Base-by-base conservation (phyloP, 1,140 invertebrate species). In the Rhynchophorus ferrugineus region DNA sequence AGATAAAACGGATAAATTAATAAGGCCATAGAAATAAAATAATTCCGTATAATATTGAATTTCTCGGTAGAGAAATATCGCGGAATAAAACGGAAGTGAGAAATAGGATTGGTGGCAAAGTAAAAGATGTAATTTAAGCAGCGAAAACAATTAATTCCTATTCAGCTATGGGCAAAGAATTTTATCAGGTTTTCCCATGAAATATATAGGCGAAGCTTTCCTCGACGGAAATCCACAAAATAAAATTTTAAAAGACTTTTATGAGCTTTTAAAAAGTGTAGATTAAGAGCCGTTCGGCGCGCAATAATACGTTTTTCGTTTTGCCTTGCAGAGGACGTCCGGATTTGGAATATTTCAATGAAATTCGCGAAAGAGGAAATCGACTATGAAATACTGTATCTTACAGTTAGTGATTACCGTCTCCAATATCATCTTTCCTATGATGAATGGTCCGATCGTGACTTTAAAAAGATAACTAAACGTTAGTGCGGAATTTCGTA, bases 401-500 rank as follows among this genome's bases (percentile, higher is more conserved):
- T 44, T 44, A 44, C 49, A 44, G n/a, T 50, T 43, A 16, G 29
- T 44, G 49, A 50, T 50, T 50, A 50, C 24, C 44, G 41, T 44
- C 38, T 36, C 16, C 38, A 50, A 44, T 50, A 50, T 50, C 38
- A 35, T 42, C 21, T 35, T 14, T 39, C 34, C 49, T 50, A 50
- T 43, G 24, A 50, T 43, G 38, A 50, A 50, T 50, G 49, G 38
- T 39, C 29, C 14, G 14, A 24, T 50, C 49, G 41, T 50, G 41
- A 50, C 49, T 44, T 21, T 44, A 22, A 50, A 37, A 50, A 35
- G 22, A 50, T 16, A 44, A 50, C 38, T 50, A 35, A 36, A n/a
- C 45, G 14, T 22, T 36, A 16, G 8, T 17, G 16, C 16, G 38
- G 21, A 50, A 50, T 50, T 43, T 49, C 38, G 33, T 36, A 49